Conservation (phyloP, 2,113 vertebrate species). For the Sinocyclocheilus grahami region DNA sequence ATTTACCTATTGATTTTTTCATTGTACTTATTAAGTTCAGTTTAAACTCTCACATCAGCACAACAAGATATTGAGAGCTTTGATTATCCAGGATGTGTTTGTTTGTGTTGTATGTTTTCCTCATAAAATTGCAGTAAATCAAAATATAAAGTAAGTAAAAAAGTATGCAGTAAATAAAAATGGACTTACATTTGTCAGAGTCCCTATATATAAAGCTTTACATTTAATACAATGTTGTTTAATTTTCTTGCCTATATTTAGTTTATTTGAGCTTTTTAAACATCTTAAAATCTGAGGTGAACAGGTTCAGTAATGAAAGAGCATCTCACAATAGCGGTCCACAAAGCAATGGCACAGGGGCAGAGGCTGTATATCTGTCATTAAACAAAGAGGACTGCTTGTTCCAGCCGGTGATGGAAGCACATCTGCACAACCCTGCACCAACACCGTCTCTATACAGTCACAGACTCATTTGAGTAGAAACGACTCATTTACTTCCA, state of each 20-base stretch:
- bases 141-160: too few species aligned
- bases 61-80: too few species aligned
- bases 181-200: neutral
- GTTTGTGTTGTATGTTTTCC: too few species aligned
- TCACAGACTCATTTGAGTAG: neutral
- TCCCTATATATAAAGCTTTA: neutral
- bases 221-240: neutral
- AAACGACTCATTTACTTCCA: neutral
- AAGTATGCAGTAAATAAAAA: too few species aligned
- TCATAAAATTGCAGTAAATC: too few species aligned
- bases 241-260: neutral
- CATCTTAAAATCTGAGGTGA: neutral
- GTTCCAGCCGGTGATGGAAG: conserved; percentile 15
- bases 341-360: neutral
- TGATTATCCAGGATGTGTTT: neutral
- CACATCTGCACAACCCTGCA: conserved; percentile 17
- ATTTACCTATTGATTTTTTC: neutral
- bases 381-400: conserved; percentile 22
- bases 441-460: neutral
- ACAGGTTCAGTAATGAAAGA: conserved; percentile 13
- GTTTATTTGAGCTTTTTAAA: neutral
- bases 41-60: too few species aligned
- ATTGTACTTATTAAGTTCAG: neutral
- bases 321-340: neutral
- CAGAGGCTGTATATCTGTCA: conserved; percentile 16